Conservation (phyloP, 2,888 invertebrate genomes). For the Odontomyia ornata region DNA sequence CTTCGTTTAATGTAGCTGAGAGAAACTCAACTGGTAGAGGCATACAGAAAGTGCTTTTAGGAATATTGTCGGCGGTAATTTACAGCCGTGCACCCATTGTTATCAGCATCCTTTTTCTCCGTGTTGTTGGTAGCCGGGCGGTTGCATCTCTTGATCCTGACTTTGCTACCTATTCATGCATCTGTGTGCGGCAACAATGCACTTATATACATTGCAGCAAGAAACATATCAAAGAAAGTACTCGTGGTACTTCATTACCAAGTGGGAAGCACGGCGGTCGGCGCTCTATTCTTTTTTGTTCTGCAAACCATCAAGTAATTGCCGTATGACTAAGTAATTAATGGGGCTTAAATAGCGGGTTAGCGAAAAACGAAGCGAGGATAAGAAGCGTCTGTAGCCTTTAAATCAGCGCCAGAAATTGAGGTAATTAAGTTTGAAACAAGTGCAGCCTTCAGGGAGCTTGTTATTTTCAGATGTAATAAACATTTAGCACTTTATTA, state of each 20-base stretch:
- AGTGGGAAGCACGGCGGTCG: background rate
- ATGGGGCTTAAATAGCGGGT: constrained; percentile 25
- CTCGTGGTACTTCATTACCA: constrained; percentile 21
- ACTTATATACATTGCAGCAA: background rate
- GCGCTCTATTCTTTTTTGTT: background rate
- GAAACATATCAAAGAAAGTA: constrained; percentile 27
- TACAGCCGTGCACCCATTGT: constrained; percentile 11
- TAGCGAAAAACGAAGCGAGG: background rate
- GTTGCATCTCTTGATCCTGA: background rate
- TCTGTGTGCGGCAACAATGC: background rate
- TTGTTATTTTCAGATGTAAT: background rate
- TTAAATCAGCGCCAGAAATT: background rate
- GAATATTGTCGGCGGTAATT: constrained; percentile 29
- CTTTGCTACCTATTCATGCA: background rate
- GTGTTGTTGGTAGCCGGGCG: background rate
- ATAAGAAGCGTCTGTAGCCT: background rate
- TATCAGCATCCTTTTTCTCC: background rate
- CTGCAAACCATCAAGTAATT: constrained; percentile 36
- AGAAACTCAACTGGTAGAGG: background rate
- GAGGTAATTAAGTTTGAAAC: constrained; percentile 24
- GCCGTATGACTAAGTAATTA: constrained; percentile 37
- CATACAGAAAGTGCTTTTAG: background rate
- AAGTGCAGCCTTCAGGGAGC: background rate
- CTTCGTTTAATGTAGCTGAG: constrained; percentile 20
- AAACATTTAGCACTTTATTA: background rate